These are phyloP conservation scores for Serripes groenlandicus DNA, from an alignment of 2,888 invertebrate genomes.

Conservation along the genomic window DNA sequence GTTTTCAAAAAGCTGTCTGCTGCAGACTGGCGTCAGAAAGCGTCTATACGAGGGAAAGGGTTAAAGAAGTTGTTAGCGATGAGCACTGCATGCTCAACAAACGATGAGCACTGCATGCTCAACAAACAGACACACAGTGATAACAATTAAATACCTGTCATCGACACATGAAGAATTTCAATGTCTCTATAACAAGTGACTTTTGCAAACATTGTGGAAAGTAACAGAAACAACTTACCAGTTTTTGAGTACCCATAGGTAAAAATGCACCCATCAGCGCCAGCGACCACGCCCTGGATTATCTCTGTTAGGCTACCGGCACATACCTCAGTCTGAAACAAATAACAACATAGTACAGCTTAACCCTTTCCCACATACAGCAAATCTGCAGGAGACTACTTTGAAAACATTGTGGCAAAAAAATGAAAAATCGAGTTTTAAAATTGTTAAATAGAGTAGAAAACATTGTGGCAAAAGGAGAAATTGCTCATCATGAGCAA, in stretches of 20 bases:
- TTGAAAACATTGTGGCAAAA: not conserved
- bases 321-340: slow-evolving; percentile 95
- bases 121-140: too few relatives aligned
- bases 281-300: slow-evolving; percentile 97
- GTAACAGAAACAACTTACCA: slow-evolving; percentile 76
- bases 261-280: slow-evolving; percentile 92
- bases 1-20: too few relatives aligned
- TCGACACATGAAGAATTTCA: not conserved
- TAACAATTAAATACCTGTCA: not conserved
- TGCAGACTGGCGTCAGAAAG: too few relatives aligned
- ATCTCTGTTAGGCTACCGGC: slow-evolving; percentile 96
- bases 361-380: not conserved
- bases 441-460: not conserved
- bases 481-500: not conserved
- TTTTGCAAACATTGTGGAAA: not conserved
- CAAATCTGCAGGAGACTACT: not conserved
- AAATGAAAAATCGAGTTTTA: not conserved
- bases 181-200: too few relatives aligned
- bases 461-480: not conserved
- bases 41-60: too few relatives aligned
- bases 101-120: too few relatives aligned
- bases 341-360: not conserved
- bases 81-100: too few relatives aligned
- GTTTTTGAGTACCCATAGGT: slow-evolving; percentile 86
- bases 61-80: too few relatives aligned